Evolutionary conservation across 2,888 invertebrate species (phyloP), one percentile per base, ranked within the genome.

Genomic region (Heliconius erato): DNA sequence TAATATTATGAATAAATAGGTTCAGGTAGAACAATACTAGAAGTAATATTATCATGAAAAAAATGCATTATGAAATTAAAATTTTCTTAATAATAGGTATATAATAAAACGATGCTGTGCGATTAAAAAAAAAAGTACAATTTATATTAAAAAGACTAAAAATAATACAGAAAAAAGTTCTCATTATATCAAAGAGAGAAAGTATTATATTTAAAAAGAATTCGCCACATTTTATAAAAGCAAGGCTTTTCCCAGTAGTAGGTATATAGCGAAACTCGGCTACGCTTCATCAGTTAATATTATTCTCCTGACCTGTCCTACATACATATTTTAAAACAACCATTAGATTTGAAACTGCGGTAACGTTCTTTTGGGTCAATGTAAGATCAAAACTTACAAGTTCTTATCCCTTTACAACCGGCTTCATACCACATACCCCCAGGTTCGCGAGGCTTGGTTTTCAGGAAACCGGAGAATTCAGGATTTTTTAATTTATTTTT

Each of bases 241-340:
- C 71, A 71, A 72, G 77, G 68, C 71, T 71, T 81, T 81, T 44
- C 14, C 49, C 26, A 67, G 81, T 23, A 78, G 69, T 77, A 28
- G 1, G 12, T 2, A 54, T 77, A 78, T 77, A 76, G 54, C 68
- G 35, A 67, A 68, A 63, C 63, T 63, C 77, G 77, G 77, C 59
- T 77, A n/a, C 63, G 65, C 63, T 88, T 88, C 87, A 86, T 85
- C 85, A 85, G 88, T 86, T 90, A 90, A 86, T 86, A 88, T 86
- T 88, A 89, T 89, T 87, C 87, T 86, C 85, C 86, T 89, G 89
- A 88, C 88, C 87, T 86, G 91, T 88, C 90, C 91, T 89, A 92
- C 86, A 91, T 91, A 92, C 92, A 91, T 92, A 92, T 91, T 88
- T 91, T 91, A 90, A 89, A 87, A 84, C 87, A 86, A 84, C 88